phyloP scores from a whole-genome alignment of 1,140 invertebrate species.

The Philotrypesis tridentata region DNA sequence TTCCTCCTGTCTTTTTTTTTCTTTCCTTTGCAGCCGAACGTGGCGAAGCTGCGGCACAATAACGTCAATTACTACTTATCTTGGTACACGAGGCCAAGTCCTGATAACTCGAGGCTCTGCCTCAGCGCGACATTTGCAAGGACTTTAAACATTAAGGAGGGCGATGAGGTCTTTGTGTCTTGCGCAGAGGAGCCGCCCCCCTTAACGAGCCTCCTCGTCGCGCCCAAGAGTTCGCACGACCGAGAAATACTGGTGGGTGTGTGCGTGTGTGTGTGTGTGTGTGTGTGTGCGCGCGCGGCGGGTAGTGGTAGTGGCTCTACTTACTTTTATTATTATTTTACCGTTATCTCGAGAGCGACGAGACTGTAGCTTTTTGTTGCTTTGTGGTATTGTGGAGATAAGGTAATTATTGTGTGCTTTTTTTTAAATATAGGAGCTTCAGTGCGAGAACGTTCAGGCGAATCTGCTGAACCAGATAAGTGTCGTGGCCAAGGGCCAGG shows the following conservation, averaged over 20 bases:
- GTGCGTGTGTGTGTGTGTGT: conserved; percentile 54
- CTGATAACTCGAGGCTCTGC: conserved; percentile 54
- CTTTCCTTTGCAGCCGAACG: conserved; percentile 59
- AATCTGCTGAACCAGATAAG: conserved; percentile 65
- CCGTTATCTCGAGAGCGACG: conserved; percentile 2
- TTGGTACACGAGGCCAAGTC: conserved; percentile 52
- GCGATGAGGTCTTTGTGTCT: conserved; percentile 62
- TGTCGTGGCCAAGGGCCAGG: conserved; percentile 62
- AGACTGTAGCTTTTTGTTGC: conserved; percentile 21
- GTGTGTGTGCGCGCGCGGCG: not conserved
- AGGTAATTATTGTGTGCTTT: not conserved
- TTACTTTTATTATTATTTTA: conserved; percentile 43
- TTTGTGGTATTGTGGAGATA: conserved; percentile 14
- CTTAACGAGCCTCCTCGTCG: conserved; percentile 60
- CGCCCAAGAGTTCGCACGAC: conserved; percentile 72
- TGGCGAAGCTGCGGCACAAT: conserved; percentile 59
- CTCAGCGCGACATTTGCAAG: conserved; percentile 68
- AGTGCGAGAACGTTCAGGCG: conserved; percentile 64
- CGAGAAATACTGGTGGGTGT: conserved; percentile 74
- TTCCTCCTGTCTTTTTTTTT: not conserved
- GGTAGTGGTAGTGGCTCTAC: not conserved
- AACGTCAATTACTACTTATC: conserved; percentile 62
- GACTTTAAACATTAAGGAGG: conserved; percentile 65
- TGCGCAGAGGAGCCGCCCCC: conserved; percentile 54
- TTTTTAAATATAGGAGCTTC: conserved; percentile 60